Evolutionary conservation across 2,888 invertebrate species (phyloP).

Genomic region (Pollenia amentaria): DNA sequence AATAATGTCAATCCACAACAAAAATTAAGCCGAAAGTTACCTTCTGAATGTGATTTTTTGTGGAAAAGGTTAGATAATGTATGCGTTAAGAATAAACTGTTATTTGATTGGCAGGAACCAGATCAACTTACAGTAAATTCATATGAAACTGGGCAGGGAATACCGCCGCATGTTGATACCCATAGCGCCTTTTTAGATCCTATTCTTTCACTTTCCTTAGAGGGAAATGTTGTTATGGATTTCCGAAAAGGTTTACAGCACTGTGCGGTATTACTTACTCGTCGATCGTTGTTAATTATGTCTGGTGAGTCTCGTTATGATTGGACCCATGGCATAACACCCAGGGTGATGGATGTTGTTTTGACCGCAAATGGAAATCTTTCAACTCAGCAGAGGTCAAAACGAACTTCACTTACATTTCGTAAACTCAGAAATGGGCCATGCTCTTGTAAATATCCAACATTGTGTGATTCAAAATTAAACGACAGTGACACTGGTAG

Average conservation of each 20-base stretch:
- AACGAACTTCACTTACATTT: conserved; percentile 94
- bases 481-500: not conserved
- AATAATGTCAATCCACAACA: conserved; percentile 92
- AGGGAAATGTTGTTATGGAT: conserved; percentile 93
- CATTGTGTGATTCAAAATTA: conserved; percentile 88
- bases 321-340: conserved; percentile 95
- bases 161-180: conserved; percentile 97
- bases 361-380: conserved; percentile 85
- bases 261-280: conserved; percentile 88
- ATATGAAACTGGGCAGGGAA: conserved; percentile 95
- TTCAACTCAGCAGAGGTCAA: conserved; percentile 86
- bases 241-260: conserved; percentile 89
- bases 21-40: conserved; percentile 89
- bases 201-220: conserved; percentile 94
- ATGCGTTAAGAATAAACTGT: conserved; percentile 84
- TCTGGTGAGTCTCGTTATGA: conserved; percentile 91
- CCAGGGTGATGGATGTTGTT: conserved; percentile 91
- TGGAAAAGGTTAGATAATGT: conserved; percentile 84
- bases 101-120: conserved; percentile 85
- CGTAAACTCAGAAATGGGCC: conserved; percentile 87
- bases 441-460: conserved; percentile 88
- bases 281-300: conserved; percentile 92
- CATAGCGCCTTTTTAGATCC: conserved; percentile 96
- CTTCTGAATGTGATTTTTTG: conserved; percentile 88
- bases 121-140: conserved; percentile 94